phyloP scores from a whole-genome alignment of 2,888 invertebrate genomes.

The Philopedon plagiatum region DNA sequence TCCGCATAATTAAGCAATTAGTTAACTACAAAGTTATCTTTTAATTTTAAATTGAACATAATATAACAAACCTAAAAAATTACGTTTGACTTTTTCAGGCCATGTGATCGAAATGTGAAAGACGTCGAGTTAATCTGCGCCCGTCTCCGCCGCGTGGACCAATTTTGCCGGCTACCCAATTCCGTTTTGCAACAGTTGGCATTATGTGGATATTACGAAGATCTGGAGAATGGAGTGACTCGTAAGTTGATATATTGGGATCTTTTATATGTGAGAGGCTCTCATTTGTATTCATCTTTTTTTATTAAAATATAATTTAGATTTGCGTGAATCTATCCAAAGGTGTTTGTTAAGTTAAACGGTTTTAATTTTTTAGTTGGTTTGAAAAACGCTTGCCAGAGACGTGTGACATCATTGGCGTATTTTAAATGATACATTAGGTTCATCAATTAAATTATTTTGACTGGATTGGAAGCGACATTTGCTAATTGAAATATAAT shows the following conservation, averaged over 20 bases:
- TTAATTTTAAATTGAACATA: too few relatives aligned
- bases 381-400: too few relatives aligned
- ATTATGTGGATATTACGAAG: slow-evolving; percentile 83
- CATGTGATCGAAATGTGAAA: slow-evolving; percentile 80
- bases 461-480: too few relatives aligned
- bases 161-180: slow-evolving; percentile 76
- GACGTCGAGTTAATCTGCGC: slow-evolving; percentile 82
- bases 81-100: slow-evolving; percentile 69
- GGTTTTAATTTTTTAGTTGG: too few relatives aligned
- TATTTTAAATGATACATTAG: too few relatives aligned
- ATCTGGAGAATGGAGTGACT: slow-evolving; percentile 83
- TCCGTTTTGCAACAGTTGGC: slow-evolving; percentile 82
- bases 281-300: background rate
- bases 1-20: too few relatives aligned
- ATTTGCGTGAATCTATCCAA: background rate
- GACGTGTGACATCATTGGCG: too few relatives aligned
- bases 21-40: too few relatives aligned
- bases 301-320: background rate
- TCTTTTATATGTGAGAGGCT: background rate
- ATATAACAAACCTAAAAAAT: slow-evolving; percentile 6
- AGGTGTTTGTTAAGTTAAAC: too few relatives aligned
- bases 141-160: slow-evolving; percentile 76
- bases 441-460: too few relatives aligned
- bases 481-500: too few relatives aligned
- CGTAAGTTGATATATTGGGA: slow-evolving; percentile 71